Base-by-base conservation (phyloP, 2,888 invertebrate species). In the Diadromus collaris region DNA sequence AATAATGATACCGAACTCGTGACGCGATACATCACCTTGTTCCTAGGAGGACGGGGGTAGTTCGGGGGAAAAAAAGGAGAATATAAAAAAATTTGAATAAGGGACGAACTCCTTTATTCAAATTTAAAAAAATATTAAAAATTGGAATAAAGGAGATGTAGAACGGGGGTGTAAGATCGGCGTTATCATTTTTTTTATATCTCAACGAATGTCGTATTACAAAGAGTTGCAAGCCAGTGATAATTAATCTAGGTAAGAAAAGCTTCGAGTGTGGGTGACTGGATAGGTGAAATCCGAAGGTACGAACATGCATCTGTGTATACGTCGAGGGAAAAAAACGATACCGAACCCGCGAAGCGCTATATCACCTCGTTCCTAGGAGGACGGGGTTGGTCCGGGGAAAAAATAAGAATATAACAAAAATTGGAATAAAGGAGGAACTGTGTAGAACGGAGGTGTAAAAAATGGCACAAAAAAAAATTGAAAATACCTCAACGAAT, bases 171-270 rank as follows among this genome's bases (percentile, higher is more conserved):
- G n/a, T n/a, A n/a, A n/a, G n/a, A n/a, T n/a, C n/a, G n/a, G n/a
- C n/a, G n/a, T n/a, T n/a, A n/a, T n/a, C n/a, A n/a, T n/a, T n/a
- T n/a, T n/a, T n/a, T n/a, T n/a, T n/a, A n/a, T n/a, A n/a, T n/a
- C 34, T 9, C 6, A 34, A 1, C 6, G 34, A 34, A 34, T 34
- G 6, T 34, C 34, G 34, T 34, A 34, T 34, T 7, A 34, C 34
- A 7, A 34, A 34, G 34, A 16, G 46, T 21, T 44, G 41, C 6
- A 44, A 44, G 34, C 32, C 54, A 73, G 81, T 82, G 85, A 86
- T 89, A 88, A 89, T 89, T 89, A 88, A 89, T 89, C 86, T 86
- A 85, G 85, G 87, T 88, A 88, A 88, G 89, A n/a, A 89, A 88
- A 85, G 80, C 83, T 82, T 81, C 71, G 78, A 79, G 83, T 13